Evolutionary conservation across 2,113 vertebrate genomes (phyloP).

Genomic region (human (Homo sapiens)): DNA sequence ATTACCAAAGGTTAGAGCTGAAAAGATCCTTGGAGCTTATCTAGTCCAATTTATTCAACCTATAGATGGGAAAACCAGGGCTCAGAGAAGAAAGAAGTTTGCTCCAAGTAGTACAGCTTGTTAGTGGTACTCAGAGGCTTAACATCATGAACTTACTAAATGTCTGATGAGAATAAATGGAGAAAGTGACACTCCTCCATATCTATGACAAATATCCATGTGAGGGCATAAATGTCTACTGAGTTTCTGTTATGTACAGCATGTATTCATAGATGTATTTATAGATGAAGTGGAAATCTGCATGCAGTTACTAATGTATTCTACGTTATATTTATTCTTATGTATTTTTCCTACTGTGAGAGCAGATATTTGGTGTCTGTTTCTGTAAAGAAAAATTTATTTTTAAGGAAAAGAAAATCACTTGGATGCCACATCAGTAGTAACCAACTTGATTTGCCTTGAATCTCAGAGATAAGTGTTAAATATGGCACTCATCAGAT

Average conservation of each 20-base stretch:
- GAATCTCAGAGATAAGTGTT: background rate
- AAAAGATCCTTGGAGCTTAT: background rate
- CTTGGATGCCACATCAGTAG: background rate
- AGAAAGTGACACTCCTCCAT: background rate
- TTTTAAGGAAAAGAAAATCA: conserved; percentile 24
- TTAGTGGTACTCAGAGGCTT: background rate
- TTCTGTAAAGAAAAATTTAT: background rate
- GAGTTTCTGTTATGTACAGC: background rate
- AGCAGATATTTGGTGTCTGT: background rate
- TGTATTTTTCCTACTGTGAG: background rate
- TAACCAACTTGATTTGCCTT: background rate
- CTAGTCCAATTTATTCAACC: background rate
- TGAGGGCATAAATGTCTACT: background rate
- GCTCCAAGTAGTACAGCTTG: background rate
- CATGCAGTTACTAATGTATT: background rate
- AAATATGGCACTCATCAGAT: background rate
- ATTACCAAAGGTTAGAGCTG: background rate
- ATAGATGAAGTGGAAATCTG: background rate
- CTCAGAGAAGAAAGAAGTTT: background rate
- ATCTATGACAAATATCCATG: background rate
- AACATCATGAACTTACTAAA: background rate
- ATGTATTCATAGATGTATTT: background rate
- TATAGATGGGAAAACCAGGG: background rate
- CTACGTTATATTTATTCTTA: background rate
- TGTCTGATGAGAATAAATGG: background rate